phyloP scores from a whole-genome alignment of 2,888 invertebrate species.

The Erynnis tages region DNA sequence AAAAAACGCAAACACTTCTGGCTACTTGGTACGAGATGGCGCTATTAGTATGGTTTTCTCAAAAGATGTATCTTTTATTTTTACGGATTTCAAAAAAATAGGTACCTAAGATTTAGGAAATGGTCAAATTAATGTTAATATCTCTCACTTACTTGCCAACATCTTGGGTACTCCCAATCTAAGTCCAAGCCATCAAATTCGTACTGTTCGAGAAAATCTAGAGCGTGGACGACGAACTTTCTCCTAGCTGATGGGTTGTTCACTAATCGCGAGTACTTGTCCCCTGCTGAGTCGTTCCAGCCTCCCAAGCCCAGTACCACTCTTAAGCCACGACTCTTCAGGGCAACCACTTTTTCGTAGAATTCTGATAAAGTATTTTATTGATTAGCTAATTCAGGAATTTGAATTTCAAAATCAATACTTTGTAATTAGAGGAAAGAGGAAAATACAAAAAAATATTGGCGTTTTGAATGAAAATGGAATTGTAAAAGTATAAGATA shows the following conservation, averaged over 20 bases:
- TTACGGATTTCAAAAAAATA: too few species aligned
- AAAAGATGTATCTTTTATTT: too few species aligned
- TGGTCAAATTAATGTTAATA: too few species aligned
- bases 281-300: constrained; percentile 96
- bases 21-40: too few species aligned
- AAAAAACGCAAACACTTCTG: too few species aligned
- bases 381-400: too few species aligned
- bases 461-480: neutral
- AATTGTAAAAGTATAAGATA: neutral
- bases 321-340: constrained; percentile 87
- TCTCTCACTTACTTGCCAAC: constrained; percentile 88
- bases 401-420: too few species aligned
- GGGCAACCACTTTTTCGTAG: constrained; percentile 90
- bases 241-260: constrained; percentile 86
- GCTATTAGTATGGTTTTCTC: too few species aligned
- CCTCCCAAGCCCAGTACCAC: constrained; percentile 95
- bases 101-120: too few species aligned
- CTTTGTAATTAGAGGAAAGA: too few species aligned
- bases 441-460: too few species aligned
- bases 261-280: constrained; percentile 92
- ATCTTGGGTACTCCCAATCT: constrained; percentile 97
- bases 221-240: constrained; percentile 87
- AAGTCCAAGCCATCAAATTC: constrained; percentile 95
- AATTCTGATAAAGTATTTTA: constrained; percentile 81
- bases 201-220: constrained; percentile 89